These are phyloP conservation scores for Fringilla coelebs DNA, from an alignment of 2,797 vertebrate genomes.

Conservation along the genomic window DNA sequence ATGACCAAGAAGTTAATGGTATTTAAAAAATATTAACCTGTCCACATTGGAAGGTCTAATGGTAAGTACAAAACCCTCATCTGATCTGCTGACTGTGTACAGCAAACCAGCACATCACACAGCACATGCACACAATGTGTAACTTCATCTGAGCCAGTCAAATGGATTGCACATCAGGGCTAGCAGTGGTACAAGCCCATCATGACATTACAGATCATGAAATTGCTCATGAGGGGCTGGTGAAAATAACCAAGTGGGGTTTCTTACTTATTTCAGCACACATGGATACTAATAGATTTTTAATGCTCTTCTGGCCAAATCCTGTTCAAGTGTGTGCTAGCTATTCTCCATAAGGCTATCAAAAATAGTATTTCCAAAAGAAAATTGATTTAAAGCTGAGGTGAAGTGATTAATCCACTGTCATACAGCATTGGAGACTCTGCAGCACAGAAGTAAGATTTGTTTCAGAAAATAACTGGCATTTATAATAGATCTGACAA, in stretches of 20 bases:
- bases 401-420: background rate
- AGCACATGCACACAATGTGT: background rate
- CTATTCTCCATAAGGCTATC: background rate
- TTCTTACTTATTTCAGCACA: background rate
- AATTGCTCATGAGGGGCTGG: background rate
- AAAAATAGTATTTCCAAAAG: background rate
- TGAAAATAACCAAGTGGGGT: background rate
- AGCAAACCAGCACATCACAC: background rate
- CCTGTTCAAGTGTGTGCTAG: background rate
- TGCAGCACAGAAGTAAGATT: background rate
- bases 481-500: background rate
- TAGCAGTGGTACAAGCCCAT: background rate
- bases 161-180: accelerated
- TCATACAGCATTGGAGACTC: background rate
- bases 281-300: background rate
- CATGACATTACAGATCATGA: background rate
- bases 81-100: background rate
- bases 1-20: background rate
- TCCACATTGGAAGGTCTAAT: background rate
- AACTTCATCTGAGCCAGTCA: background rate
- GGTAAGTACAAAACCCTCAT: accelerated
- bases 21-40: background rate
- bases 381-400: background rate
- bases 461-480: background rate
- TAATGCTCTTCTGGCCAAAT: background rate